Conservation (phyloP, 2,113 vertebrate species). For the Perca schrenkii region DNA sequence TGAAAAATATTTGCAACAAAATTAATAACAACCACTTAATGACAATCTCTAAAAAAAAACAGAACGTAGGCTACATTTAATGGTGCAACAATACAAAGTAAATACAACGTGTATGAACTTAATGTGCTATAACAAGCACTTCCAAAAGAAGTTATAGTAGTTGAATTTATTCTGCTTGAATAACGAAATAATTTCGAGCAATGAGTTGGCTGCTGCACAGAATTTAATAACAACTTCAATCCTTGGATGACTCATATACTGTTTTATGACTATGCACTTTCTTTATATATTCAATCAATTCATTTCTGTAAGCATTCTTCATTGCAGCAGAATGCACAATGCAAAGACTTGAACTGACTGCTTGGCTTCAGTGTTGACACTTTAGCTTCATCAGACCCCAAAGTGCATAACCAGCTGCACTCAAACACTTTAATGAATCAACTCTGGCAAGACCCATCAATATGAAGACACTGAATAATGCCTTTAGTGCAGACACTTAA, state of each 20-base stretch:
- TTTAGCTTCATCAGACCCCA: slow-evolving; percentile 71
- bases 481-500: slow-evolving; percentile 71
- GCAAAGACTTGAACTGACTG: slow-evolving; percentile 31
- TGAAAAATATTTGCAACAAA: background rate
- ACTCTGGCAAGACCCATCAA: slow-evolving; percentile 76
- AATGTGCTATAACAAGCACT: slow-evolving; percentile 25
- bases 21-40: background rate
- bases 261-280: slow-evolving; percentile 26
- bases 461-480: slow-evolving; percentile 81
- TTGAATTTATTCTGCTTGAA: slow-evolving; percentile 33
- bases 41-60: background rate
- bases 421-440: slow-evolving; percentile 81
- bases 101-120: background rate
- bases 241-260: slow-evolving; percentile 27
- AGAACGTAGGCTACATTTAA: background rate
- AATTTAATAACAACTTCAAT: slow-evolving; percentile 19
- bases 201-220: slow-evolving; percentile 27
- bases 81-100: slow-evolving; percentile 1
- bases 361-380: slow-evolving; percentile 54
- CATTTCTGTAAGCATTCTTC: background rate
- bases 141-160: slow-evolving; percentile 15
- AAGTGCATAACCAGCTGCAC: slow-evolving; percentile 76
- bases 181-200: slow-evolving; percentile 13
- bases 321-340: slow-evolving; percentile 2
- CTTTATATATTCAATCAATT: background rate